A percentile compares a stretch with the other conserved stretches of the same genome.
These are phyloP conservation scores for Bombus confusus DNA, from an alignment of 1,140 invertebrate genomes.

Conservation along the genomic window DNA sequence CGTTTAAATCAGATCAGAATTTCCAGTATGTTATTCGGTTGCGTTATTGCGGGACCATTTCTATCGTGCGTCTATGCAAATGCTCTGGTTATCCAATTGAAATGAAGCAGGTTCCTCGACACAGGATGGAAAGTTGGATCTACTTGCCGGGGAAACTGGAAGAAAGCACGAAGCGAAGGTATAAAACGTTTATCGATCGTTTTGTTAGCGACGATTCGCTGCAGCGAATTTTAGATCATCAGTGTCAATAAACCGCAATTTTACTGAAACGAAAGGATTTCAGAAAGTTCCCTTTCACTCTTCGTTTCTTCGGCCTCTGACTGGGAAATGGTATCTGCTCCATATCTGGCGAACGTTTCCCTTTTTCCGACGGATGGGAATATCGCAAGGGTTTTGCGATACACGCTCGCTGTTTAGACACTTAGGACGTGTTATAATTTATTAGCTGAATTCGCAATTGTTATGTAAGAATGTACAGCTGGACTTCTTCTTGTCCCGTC, in stretches of 20 bases:
- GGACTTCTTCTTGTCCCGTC: conserved; percentile 40
- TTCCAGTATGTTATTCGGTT: too few species aligned
- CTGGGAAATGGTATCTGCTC: background rate
- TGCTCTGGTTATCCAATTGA: background rate
- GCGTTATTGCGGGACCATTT: background rate
- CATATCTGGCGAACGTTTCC: background rate
- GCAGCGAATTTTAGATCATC: conserved; percentile 13
- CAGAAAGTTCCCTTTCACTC: conserved; percentile 42
- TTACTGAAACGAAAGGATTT: conserved; percentile 2
- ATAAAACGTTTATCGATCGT: conserved; percentile 28
- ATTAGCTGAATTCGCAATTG: conserved; percentile 40
- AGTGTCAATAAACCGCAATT: conserved; percentile 4
- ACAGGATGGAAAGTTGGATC: conserved; percentile 15
- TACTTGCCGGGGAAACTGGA: background rate
- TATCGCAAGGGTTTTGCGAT: too few species aligned
- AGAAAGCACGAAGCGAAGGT: background rate
- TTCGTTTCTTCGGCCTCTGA: background rate
- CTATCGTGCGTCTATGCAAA: conserved; percentile 8
- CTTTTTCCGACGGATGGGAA: conserved; percentile 1
- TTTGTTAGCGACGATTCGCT: background rate
- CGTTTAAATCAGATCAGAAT: background rate
- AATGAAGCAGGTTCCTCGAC: background rate
- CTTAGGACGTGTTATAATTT: conserved; percentile 20
- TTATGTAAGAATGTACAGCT: conserved; percentile 55
- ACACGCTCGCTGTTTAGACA: background rate